These are phyloP conservation scores for Tipula confusa DNA, from an alignment of 2,888 invertebrate species.

Conservation along the genomic window DNA sequence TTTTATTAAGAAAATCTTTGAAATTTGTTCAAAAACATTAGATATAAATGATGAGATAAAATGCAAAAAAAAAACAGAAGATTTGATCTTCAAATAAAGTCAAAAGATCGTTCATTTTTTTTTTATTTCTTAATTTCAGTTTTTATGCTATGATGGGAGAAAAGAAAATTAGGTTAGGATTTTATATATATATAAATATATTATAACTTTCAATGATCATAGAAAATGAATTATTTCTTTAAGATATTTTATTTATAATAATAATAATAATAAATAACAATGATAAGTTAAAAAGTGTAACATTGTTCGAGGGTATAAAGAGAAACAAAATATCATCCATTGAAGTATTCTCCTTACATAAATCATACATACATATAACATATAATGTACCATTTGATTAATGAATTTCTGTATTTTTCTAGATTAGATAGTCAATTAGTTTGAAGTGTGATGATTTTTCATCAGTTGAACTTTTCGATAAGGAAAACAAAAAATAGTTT, in stretches of 20 bases:
- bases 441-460: conserved; percentile 14
- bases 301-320: conserved; percentile 3
- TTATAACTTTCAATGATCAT: background rate
- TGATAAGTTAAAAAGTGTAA: conserved; percentile 20
- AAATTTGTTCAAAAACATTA: background rate
- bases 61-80: conserved; percentile 14
- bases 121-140: background rate
- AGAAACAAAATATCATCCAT: conserved; percentile 3
- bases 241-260: background rate
- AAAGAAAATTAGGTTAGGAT: conserved; percentile 15
- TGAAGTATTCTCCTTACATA: background rate
- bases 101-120: conserved; percentile 15
- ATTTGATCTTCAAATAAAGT: conserved; percentile 25
- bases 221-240: conserved; percentile 12
- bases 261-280: background rate
- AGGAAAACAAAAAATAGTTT: background rate
- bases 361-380: background rate
- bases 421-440: conserved; percentile 1
- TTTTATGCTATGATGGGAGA: background rate
- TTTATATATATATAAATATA: background rate
- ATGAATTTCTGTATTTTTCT: background rate
- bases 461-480: background rate
- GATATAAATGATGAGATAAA: background rate
- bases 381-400: background rate
- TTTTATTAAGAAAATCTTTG: background rate